Conservation (phyloP, 2,797 vertebrate species). For the Podargus strigoides region DNA sequence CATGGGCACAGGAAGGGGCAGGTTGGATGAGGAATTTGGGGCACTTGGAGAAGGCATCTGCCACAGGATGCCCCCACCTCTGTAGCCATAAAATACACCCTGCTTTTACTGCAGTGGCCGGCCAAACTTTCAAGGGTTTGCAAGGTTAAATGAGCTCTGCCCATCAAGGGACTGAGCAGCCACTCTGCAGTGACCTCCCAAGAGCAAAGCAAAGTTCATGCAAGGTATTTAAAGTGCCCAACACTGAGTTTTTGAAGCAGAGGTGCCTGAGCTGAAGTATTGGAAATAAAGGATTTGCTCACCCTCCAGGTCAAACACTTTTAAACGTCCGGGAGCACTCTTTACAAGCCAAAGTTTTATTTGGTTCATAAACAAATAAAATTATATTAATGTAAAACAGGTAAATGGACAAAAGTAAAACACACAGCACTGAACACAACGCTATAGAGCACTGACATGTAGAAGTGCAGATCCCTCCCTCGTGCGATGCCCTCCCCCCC, state of each 20-base stretch:
- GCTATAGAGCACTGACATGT: slow-evolving; percentile 66
- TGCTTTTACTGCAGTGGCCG: neutral
- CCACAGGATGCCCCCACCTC: neutral
- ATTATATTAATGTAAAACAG: slow-evolving; percentile 78
- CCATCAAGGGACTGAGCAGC: neutral
- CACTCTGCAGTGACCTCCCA: neutral
- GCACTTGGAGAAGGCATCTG: neutral
- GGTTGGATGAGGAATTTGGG: neutral
- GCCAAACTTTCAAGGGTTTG: neutral
- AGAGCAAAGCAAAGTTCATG: neutral
- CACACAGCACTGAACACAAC: slow-evolving; percentile 70
- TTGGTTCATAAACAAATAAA: slow-evolving; percentile 75
- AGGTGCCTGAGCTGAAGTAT: neutral
- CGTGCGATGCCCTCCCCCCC: slow-evolving; percentile 41
- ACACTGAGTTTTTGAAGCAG: neutral
- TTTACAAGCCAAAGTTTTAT: slow-evolving; percentile 74
- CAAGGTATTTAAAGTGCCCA: neutral
- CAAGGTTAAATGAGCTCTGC: neutral
- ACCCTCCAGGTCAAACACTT: neutral
- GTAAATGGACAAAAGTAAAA: slow-evolving; percentile 72
- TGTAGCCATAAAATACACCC: neutral
- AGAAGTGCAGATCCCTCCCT: slow-evolving; percentile 69
- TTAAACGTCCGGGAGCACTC: neutral
- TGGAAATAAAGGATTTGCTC: neutral
- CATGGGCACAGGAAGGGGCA: neutral